Conservation (phyloP, 2,797 vertebrate species). For the Lagodon rhomboides region DNA sequence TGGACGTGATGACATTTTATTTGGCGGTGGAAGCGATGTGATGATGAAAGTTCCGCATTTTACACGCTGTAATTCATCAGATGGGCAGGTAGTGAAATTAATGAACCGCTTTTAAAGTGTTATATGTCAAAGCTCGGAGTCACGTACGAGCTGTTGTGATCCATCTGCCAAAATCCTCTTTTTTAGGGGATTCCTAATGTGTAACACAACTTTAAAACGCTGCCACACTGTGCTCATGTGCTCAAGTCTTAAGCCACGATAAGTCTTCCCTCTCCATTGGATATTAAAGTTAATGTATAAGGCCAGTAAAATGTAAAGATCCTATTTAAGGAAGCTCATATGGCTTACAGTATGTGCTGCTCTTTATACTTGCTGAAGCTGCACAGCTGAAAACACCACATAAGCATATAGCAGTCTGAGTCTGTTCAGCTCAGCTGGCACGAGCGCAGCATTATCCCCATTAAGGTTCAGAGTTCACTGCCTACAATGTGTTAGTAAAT, state of each 20-base stretch:
- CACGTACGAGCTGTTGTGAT: slow-evolving; percentile 7
- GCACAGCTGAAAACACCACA: slow-evolving; percentile 53
- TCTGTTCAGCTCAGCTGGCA: slow-evolving; percentile 52
- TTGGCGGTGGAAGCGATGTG: slow-evolving; percentile 33
- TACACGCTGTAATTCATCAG: slow-evolving; percentile 32
- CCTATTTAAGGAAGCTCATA: slow-evolving; percentile 32
- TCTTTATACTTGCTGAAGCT: slow-evolving; percentile 58
- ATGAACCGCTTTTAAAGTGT: slow-evolving; percentile 22
- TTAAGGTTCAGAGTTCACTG: slow-evolving; percentile 69
- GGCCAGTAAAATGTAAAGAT: slow-evolving; percentile 28
- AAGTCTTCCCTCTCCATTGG: neutral
- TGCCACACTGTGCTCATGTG: slow-evolving; percentile 1
- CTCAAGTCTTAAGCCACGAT: slow-evolving; percentile 17
- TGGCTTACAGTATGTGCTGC: slow-evolving; percentile 21
- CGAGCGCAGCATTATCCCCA: slow-evolving; percentile 43
- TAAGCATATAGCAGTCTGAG: slow-evolving; percentile 50
- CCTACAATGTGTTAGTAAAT: slow-evolving; percentile 53
- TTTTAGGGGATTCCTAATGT: neutral
- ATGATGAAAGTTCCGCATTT: slow-evolving; percentile 45
- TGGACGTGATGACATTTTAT: slow-evolving; percentile 57
- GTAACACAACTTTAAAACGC: slow-evolving; percentile 2
- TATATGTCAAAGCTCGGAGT: slow-evolving; percentile 23
- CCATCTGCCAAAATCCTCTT: neutral
- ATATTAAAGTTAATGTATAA: slow-evolving; percentile 5
- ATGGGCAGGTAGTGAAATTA: slow-evolving; percentile 12